These are phyloP conservation scores for Sphyrna mokarran DNA, from an alignment of 2,113 vertebrate genomes.

Conservation along the genomic window DNA sequence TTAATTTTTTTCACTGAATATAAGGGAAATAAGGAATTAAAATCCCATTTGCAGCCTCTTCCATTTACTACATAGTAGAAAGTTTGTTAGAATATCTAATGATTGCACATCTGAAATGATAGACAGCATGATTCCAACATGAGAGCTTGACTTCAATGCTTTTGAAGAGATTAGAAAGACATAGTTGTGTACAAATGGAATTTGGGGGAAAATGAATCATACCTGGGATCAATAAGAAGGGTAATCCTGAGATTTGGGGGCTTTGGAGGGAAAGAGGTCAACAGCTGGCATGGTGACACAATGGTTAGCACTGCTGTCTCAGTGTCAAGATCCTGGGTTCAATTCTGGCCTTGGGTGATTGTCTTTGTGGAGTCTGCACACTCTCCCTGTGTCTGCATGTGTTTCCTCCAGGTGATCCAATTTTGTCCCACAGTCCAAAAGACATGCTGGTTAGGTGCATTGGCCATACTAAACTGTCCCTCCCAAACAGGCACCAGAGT, in stretches of 20 bases:
- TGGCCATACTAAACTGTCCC: no score
- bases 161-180: background rate
- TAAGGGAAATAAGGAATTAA: background rate
- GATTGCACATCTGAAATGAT: background rate
- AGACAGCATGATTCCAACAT: background rate
- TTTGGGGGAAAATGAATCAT: background rate
- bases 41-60: background rate
- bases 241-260: background rate
- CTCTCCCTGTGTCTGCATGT: no score
- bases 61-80: background rate
- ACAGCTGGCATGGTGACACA: no score
- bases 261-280: background rate
- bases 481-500: no score
- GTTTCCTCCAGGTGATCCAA: no score
- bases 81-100: background rate
- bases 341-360: no score
- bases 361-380: no score
- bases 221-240: background rate
- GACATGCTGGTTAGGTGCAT: no score
- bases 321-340: no score
- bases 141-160: background rate
- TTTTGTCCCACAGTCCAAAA: no score
- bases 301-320: no score
- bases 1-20: background rate
- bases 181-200: background rate